These are phyloP conservation scores for Danaus melanippus DNA, from an alignment of 1,140 invertebrate genomes.

Conservation along the genomic window DNA sequence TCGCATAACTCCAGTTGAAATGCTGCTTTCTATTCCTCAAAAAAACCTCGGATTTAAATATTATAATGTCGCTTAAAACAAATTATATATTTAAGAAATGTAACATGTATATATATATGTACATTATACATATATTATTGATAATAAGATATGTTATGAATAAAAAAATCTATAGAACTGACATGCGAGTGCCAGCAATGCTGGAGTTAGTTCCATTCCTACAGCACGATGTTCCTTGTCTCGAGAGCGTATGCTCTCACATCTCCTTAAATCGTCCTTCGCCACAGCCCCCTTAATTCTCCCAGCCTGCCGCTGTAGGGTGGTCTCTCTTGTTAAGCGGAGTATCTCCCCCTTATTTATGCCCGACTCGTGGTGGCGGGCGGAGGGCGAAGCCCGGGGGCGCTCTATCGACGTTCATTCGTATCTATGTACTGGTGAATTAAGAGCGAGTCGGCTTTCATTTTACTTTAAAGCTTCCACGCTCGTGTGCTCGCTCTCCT, in stretches of 20 bases:
- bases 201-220: conserved; percentile 40
- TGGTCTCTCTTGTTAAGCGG: conserved; percentile 66
- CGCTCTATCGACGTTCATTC: conserved; percentile 56
- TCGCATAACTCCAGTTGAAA: conserved; percentile 4
- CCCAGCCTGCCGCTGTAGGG: conserved; percentile 45
- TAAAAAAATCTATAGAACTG: no score
- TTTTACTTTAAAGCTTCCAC: conserved; percentile 68
- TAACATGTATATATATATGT: no score
- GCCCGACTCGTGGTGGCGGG: conserved; percentile 44
- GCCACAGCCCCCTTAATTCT: conserved; percentile 63
- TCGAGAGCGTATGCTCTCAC: conserved; percentile 69
- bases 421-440: conserved; percentile 63
- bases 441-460: conserved; percentile 71
- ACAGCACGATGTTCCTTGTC: conserved; percentile 54
- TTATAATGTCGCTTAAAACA: no score
- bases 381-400: conserved; percentile 30
- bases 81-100: no score
- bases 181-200: no score
- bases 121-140: no score
- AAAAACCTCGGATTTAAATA: no score
- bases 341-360: conserved; percentile 67
- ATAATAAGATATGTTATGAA: no score
- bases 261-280: conserved; percentile 72
- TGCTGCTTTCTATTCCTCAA: no score
- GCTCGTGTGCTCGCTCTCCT: conserved; percentile 62